Percentiles rank a stretch among this genome's conserved stretches.
Evolutionary conservation across 53 echinoderm and acorn worm genomes (phyloP).

Genomic region (Hippasteria phrygiana): DNA sequence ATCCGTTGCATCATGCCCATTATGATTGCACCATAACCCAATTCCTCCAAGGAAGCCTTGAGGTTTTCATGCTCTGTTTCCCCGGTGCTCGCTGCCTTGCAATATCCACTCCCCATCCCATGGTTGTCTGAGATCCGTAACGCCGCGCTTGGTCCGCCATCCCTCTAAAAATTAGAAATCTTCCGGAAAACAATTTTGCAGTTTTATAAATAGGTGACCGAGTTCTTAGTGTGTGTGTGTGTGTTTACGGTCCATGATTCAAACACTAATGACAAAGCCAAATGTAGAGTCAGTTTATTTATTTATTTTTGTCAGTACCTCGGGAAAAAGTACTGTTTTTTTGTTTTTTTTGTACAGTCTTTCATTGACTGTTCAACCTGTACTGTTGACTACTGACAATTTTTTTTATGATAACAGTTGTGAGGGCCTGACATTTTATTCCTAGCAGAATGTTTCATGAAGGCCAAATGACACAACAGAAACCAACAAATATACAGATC

Average conservation of each 20-base stretch:
- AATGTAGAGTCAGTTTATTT: background rate
- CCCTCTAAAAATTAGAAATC: constrained; percentile 14
- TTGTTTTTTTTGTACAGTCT: background rate
- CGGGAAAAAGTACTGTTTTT: background rate
- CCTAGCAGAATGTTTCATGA: too few relatives aligned
- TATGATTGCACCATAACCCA: background rate
- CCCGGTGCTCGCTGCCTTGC: background rate
- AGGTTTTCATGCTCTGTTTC: background rate
- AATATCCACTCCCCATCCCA: background rate
- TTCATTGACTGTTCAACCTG: background rate
- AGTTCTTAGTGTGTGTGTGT: background rate
- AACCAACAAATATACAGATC: too few relatives aligned
- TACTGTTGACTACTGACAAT: too few relatives aligned
- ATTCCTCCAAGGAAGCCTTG: background rate
- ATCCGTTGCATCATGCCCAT: background rate
- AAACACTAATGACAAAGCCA: background rate
- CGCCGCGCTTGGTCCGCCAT: constrained; percentile 1
- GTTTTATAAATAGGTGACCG: background rate
- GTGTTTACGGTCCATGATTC: background rate
- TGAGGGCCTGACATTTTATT: too few relatives aligned
- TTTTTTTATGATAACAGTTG: too few relatives aligned
- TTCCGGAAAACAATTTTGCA: background rate
- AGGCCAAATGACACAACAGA: too few relatives aligned
- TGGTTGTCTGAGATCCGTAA: background rate
- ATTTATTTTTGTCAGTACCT: background rate